A percentile compares a stretch with the other conserved stretches of the same genome.
These are phyloP conservation scores for Oceanodroma tethys DNA, from an alignment of 2,113 vertebrate genomes.

Conservation along the genomic window DNA sequence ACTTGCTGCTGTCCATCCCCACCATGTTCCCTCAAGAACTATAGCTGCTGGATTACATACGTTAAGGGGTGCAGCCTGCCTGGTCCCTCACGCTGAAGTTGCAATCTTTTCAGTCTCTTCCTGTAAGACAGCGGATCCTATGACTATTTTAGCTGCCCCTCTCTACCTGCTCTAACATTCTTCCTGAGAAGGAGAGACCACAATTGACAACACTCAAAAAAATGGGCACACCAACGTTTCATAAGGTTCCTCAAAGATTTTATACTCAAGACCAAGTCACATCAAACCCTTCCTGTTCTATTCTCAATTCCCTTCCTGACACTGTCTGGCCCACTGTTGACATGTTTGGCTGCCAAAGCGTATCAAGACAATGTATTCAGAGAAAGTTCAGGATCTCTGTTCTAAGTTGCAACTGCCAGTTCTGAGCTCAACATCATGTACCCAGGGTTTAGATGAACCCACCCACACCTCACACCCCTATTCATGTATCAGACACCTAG, in stretches of 20 bases:
- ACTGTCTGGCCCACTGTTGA: neutral
- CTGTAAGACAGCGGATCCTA: neutral
- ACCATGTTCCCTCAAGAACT: neutral
- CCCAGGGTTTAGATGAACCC: neutral
- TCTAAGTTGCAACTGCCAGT: neutral
- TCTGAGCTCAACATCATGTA: neutral
- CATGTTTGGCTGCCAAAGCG: neutral
- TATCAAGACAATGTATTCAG: neutral
- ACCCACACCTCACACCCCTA: neutral
- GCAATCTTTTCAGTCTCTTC: neutral
- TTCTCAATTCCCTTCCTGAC: neutral
- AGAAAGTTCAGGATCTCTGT: neutral
- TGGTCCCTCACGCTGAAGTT: neutral
- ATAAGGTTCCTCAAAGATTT: neutral
- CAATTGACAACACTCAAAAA: neutral
- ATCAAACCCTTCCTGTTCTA: neutral
- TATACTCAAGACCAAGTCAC: neutral
- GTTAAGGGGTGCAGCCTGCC: neutral
- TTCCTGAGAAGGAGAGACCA: neutral
- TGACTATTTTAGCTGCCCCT: neutral
- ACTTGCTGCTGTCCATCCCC: neutral
- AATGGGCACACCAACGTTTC: neutral
- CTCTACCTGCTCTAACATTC: neutral
- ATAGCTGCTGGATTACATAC: fast-evolving
- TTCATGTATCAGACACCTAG: neutral